A percentile compares a stretch with the other conserved stretches of the same genome.
phyloP scores from a whole-genome alignment of 2,888 invertebrate species.

The Synanthedon vespiformis region DNA sequence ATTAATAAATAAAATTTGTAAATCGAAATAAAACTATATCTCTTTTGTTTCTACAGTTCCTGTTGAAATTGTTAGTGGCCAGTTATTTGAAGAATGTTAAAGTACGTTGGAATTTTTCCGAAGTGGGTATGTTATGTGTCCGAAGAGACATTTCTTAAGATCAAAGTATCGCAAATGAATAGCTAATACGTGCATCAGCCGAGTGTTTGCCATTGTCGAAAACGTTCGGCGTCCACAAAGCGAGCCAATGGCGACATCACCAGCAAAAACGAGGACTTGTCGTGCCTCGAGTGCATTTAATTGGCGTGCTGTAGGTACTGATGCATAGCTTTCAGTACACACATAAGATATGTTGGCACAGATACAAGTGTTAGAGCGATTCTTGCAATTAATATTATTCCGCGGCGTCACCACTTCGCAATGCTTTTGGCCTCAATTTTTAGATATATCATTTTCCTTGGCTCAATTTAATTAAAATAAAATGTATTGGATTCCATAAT shows the following conservation, averaged over 20 bases:
- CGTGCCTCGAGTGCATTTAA: constrained; percentile 45
- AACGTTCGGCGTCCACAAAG: constrained; percentile 51
- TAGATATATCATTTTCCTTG: too few relatives aligned
- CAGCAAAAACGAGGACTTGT: constrained; percentile 43
- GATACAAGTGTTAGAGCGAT: not conserved
- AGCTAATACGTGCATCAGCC: constrained; percentile 28
- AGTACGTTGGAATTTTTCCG: not conserved
- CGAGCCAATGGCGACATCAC: constrained; percentile 16
- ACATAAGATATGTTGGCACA: not conserved
- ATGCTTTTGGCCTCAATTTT: too few relatives aligned
- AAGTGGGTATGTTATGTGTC: not conserved
- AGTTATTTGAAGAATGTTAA: not conserved
- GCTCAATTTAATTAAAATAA: not conserved
- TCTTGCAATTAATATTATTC: too few relatives aligned
- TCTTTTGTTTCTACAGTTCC: too few relatives aligned
- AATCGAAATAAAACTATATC: too few relatives aligned
- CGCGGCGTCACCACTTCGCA: too few relatives aligned
- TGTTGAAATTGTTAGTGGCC: too few relatives aligned
- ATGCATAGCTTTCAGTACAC: not conserved
- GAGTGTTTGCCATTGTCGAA: constrained; percentile 43
- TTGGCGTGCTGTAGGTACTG: constrained; percentile 26
- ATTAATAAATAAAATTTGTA: too few relatives aligned
- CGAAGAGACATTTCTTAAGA: constrained; percentile 17
- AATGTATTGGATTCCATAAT: not conserved
- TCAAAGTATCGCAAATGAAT: constrained; percentile 19